Conservation (phyloP, 2,797 vertebrate species). For the Geotrypetes seraphini region DNA sequence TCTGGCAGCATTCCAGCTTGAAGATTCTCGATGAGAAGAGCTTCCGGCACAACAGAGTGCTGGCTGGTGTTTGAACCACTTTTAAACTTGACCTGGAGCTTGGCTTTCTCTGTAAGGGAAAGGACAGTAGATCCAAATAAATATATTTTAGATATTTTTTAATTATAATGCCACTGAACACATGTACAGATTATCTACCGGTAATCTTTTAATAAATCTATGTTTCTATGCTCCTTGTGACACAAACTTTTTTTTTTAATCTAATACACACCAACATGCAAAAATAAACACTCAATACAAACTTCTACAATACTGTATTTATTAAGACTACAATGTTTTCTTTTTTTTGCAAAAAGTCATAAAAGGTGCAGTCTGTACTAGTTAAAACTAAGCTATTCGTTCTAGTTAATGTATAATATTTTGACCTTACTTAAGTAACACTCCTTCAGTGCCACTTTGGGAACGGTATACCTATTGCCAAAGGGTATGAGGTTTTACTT, state of each 20-base stretch:
- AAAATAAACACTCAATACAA: constrained; percentile 75
- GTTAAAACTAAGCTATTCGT: constrained; percentile 44
- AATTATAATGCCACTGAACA: constrained; percentile 35
- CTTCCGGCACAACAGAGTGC: too few relatives aligned
- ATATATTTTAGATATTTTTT: constrained; percentile 50
- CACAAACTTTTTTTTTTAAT: constrained; percentile 81
- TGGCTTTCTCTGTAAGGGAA: too few relatives aligned
- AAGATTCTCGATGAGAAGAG: too few relatives aligned
- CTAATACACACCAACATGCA: constrained; percentile 90
- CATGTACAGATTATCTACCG: constrained; percentile 52
- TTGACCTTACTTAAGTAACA: constrained; percentile 42
- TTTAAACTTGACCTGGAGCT: too few relatives aligned
- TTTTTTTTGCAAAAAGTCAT: constrained; percentile 28
- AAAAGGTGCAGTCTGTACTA: constrained; percentile 37
- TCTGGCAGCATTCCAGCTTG: too few relatives aligned
- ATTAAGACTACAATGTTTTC: constrained; percentile 48
- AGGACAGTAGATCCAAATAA: constrained; percentile 36
- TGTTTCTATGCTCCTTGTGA: too few relatives aligned
- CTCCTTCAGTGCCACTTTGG: constrained; percentile 54
- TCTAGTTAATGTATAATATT: constrained; percentile 39
- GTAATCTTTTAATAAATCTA: constrained; percentile 55
- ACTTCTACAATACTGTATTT: constrained; percentile 61
- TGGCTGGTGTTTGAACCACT: too few relatives aligned
- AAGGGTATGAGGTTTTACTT: constrained; percentile 43
- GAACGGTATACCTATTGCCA: constrained; percentile 39